A percentile compares a stretch with the other conserved stretches of the same genome.
These are phyloP conservation scores for Sturmia bella DNA, from an alignment of 2,888 invertebrate species.

Conservation along the genomic window DNA sequence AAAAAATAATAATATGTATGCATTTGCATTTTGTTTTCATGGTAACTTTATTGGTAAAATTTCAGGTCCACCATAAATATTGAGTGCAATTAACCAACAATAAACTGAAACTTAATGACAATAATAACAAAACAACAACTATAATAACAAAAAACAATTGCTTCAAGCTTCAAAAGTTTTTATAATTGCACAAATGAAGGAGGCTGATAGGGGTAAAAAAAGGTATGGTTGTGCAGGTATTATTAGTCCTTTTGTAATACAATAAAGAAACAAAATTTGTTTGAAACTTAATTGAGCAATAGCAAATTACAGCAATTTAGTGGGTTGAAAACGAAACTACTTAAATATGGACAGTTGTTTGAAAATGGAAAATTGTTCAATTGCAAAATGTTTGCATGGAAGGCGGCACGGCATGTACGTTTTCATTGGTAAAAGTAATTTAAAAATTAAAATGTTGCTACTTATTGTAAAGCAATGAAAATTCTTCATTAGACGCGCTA, in stretches of 20 bases:
- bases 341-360: neutral
- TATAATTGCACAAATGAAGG: slow-evolving; percentile 12
- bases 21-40: slow-evolving; percentile 21
- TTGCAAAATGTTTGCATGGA: too few relatives aligned
- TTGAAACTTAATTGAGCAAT: slow-evolving; percentile 1
- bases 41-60: slow-evolving; percentile 20
- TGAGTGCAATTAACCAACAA: slow-evolving; percentile 41
- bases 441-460: too few relatives aligned
- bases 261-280: neutral
- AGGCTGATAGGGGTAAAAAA: neutral
- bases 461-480: too few relatives aligned
- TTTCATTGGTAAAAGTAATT: too few relatives aligned
- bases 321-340: neutral
- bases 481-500: too few relatives aligned
- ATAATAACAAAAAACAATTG: neutral
- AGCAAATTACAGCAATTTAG: slow-evolving; percentile 13
- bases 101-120: slow-evolving; percentile 18
- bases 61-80: slow-evolving; percentile 3
- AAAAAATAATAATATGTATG: neutral
- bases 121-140: slow-evolving; percentile 23
- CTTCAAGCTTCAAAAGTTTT: slow-evolving; percentile 34
- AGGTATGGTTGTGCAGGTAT: neutral
- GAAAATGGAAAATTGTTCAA: too few relatives aligned
- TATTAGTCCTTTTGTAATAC: slow-evolving; percentile 16
- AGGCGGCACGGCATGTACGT: too few relatives aligned